Conservation (phyloP, 2,797 vertebrate species). For the Mus minutoides region DNA sequence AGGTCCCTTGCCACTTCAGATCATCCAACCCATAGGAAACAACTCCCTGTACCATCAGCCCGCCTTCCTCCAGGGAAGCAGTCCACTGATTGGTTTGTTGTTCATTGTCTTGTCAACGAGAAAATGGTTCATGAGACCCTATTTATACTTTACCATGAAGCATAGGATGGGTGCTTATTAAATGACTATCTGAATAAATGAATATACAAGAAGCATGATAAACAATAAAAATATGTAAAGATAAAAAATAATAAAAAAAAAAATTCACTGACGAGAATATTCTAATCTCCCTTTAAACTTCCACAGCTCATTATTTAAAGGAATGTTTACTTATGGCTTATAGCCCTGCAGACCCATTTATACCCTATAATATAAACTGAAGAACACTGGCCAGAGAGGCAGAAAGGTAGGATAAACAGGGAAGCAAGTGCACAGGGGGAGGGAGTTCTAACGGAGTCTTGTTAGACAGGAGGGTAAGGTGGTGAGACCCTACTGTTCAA, state of each 20-base stretch:
- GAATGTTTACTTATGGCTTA: background rate
- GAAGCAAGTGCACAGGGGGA: accelerated
- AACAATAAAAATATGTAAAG: background rate
- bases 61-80: background rate
- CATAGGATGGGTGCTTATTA: background rate
- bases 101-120: background rate
- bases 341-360: background rate
- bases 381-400: background rate
- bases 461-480: accelerated
- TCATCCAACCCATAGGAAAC: background rate
- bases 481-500: background rate
- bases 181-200: background rate
- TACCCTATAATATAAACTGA: background rate
- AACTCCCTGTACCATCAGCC: background rate
- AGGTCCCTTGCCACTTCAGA: background rate
- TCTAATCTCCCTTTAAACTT: slow-evolving; percentile 1
- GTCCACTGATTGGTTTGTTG: background rate
- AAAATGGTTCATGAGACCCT: background rate
- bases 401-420: background rate
- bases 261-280: background rate
- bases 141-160: background rate
- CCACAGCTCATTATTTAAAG: background rate
- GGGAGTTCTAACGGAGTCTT: accelerated
- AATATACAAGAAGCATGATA: background rate
- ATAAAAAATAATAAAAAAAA: slow-evolving; percentile 28